phyloP scores from a whole-genome alignment of 2,113 vertebrate species.

The Sorex araneus region DNA sequence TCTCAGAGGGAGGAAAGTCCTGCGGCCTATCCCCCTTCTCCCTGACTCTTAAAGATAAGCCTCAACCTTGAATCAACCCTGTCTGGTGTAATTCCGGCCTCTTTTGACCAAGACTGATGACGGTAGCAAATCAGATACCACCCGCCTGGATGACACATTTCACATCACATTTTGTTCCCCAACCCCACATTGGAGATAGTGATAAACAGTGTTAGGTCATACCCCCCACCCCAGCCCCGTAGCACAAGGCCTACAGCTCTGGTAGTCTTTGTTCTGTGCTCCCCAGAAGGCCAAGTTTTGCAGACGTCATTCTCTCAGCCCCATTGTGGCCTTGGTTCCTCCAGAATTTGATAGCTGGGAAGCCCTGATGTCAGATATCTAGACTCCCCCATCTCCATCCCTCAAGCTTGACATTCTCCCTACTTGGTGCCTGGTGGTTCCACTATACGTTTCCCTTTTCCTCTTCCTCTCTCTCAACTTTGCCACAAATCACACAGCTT shows the following conservation, averaged over 20 bases:
- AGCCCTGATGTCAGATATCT: not conserved
- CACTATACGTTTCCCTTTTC: no score
- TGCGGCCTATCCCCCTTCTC: no score
- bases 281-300: not conserved
- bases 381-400: not conserved
- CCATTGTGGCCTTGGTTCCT: not conserved
- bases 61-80: not conserved
- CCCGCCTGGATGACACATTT: not conserved
- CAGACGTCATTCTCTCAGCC: not conserved
- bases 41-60: not conserved
- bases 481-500: not conserved
- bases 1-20: not conserved
- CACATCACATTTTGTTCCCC: not conserved
- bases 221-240: not conserved
- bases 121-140: fast-evolving
- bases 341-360: not conserved
- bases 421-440: no score
- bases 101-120: not conserved
- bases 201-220: not conserved
- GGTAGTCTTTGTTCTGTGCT: not conserved
- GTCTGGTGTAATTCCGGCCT: not conserved
- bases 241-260: not conserved
- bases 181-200: not conserved
- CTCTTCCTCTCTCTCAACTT: not conserved
- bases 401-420: not conserved